Percentiles rank a stretch among this genome's conserved stretches.
These are phyloP conservation scores for Strigamia maritima DNA, from an alignment of 2,888 invertebrate species.

Conservation along the genomic window DNA sequence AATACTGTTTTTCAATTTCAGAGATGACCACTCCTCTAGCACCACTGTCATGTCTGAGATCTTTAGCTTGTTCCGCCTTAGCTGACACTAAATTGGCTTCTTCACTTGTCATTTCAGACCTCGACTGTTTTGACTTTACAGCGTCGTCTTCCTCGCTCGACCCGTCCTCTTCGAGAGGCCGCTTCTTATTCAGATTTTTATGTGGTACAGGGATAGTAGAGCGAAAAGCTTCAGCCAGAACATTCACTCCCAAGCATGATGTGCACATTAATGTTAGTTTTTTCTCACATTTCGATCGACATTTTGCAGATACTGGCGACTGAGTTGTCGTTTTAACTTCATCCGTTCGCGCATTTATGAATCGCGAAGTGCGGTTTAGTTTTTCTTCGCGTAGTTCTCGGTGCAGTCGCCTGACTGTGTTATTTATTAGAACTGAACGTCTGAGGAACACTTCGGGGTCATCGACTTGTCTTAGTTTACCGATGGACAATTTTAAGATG, in stretches of 20 bases:
- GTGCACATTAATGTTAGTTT: background rate
- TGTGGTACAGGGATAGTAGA: background rate
- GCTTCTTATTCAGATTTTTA: background rate
- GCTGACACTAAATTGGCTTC: background rate
- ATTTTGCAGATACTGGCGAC: background rate
- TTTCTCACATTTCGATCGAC: background rate
- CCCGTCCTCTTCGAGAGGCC: background rate
- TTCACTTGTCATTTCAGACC: background rate
- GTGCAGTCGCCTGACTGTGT: slow-evolving; percentile 81
- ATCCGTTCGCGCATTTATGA: background rate
- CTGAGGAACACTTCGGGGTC: slow-evolving; percentile 83
- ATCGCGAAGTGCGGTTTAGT: background rate
- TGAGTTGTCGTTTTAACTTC: background rate
- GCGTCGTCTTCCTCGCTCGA: background rate
- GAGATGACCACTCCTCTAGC: background rate
- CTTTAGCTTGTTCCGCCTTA: background rate
- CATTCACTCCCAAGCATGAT: background rate
- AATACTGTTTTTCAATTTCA: slow-evolving; percentile 44
- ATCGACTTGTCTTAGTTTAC: slow-evolving; percentile 83
- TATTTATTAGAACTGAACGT: slow-evolving; percentile 86
- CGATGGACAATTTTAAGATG: slow-evolving; percentile 81
- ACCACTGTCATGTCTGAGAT: background rate
- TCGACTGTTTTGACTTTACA: background rate
- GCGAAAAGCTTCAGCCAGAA: background rate
- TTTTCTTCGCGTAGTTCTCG: slow-evolving; percentile 80